A percentile compares a stretch with the other conserved stretches of the same genome.
These are phyloP conservation scores for Drosophila novamexicana DNA, from an alignment of 1,140 invertebrate species.

Conservation along the genomic window DNA sequence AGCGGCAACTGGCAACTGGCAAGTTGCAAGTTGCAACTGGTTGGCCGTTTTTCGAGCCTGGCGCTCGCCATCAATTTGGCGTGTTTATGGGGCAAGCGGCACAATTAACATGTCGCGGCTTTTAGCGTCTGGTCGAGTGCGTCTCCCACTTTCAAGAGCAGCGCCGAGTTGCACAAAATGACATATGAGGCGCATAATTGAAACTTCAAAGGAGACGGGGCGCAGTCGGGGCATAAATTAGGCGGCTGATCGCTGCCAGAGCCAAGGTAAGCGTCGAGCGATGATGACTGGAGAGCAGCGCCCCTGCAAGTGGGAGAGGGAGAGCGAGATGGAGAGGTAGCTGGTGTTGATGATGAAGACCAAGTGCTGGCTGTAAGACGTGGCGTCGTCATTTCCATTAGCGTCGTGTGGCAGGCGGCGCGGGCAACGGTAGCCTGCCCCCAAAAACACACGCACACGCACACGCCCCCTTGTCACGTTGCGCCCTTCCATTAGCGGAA, in stretches of 20 bases:
- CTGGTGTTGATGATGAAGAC: slow-evolving; percentile 22
- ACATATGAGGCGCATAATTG: slow-evolving; percentile 84
- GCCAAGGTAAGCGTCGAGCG: slow-evolving; percentile 53
- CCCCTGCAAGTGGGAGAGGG: slow-evolving; percentile 2
- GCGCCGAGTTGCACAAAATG: slow-evolving; percentile 72
- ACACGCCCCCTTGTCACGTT: slow-evolving; percentile 50
- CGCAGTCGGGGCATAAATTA: slow-evolving; percentile 78
- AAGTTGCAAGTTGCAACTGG: slow-evolving; percentile 44
- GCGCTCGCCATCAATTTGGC: slow-evolving; percentile 82
- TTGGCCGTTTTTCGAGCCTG: slow-evolving; percentile 56
- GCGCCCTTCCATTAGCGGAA: slow-evolving; percentile 77
- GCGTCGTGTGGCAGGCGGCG: slow-evolving; percentile 64
- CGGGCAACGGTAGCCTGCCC: slow-evolving; percentile 48
- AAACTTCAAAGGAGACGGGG: slow-evolving; percentile 80
- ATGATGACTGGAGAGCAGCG: slow-evolving; percentile 9
- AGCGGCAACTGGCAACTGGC: slow-evolving; percentile 18
- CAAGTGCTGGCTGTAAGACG: slow-evolving; percentile 34
- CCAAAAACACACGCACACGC: slow-evolving; percentile 6
- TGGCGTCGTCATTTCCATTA: slow-evolving; percentile 70
- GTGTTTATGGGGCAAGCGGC: slow-evolving; percentile 82
- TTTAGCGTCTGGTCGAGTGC: slow-evolving; percentile 65
- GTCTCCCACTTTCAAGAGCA: slow-evolving; percentile 30
- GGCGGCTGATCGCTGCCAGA: slow-evolving; percentile 64
- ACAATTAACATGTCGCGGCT: slow-evolving; percentile 84
- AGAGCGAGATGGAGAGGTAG: slow-evolving; percentile 7